phyloP scores from a whole-genome alignment of 1,140 invertebrate species.

The Cherax destructor region DNA sequence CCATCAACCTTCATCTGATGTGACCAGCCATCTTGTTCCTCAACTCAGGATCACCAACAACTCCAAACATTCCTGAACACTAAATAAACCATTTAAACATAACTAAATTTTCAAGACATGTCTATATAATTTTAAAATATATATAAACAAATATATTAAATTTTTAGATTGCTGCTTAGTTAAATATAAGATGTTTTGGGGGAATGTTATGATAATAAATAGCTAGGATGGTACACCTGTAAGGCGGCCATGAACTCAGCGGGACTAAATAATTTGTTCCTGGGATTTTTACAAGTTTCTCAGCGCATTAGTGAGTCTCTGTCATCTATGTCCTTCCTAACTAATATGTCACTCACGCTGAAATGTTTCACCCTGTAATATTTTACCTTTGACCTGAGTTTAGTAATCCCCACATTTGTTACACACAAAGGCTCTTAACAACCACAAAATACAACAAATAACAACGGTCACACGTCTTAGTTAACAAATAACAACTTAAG shows the following conservation, averaged over 20 bases:
- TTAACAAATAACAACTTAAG: no score
- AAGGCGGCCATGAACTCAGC: neutral
- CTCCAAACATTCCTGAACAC: neutral
- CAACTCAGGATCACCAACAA: neutral
- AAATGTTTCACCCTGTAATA: no score
- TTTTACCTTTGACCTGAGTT: no score
- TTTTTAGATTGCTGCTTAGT: neutral
- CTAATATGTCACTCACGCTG: no score
- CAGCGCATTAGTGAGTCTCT: neutral
- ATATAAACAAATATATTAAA: neutral
- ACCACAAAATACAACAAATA: no score
- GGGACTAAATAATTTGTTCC: neutral
- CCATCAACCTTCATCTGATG: constrained; percentile 32
- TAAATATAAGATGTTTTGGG: neutral
- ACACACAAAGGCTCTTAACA: no score
- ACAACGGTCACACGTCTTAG: no score
- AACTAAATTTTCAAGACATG: neutral
- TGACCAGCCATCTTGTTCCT: constrained; percentile 27
- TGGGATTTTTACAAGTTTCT: neutral
- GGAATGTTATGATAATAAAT: neutral
- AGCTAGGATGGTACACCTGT: neutral
- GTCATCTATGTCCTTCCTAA: neutral
- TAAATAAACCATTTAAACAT: neutral
- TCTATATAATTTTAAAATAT: no score
- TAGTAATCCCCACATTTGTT: no score